phyloP scores from a whole-genome alignment of 1,140 invertebrate species.

The Diachasma alloeum region DNA sequence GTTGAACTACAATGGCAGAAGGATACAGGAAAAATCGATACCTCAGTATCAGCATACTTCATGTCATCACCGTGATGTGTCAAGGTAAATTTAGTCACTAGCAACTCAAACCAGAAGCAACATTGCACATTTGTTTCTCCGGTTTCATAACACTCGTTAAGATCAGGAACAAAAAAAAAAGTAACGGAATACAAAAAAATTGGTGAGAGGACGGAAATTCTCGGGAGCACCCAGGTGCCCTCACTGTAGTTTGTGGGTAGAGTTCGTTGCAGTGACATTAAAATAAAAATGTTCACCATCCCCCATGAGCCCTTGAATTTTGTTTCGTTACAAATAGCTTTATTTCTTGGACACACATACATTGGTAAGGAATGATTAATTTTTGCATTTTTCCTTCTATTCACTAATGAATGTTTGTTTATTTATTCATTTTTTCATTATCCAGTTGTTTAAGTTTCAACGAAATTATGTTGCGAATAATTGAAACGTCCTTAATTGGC shows the following conservation, averaged over 20 bases:
- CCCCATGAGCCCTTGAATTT: background rate
- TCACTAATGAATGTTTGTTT: background rate
- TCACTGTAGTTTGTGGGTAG: background rate
- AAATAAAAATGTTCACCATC: background rate
- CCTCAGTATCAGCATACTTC: constrained; percentile 59
- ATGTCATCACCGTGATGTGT: constrained; percentile 62
- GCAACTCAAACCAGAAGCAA: background rate
- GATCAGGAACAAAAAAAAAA: background rate
- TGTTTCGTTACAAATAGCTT: background rate
- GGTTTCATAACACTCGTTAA: background rate
- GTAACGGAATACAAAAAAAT: background rate
- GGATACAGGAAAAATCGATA: constrained; percentile 55
- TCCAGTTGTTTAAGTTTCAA: background rate
- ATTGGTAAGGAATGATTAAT: background rate
- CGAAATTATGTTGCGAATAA: background rate
- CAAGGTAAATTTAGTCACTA: constrained; percentile 49
- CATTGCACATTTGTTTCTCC: background rate
- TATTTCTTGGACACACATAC: background rate
- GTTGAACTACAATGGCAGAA: constrained; percentile 49
- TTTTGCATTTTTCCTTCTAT: background rate
- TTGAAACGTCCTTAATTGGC: background rate
- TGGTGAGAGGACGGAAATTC: background rate
- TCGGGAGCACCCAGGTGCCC: background rate
- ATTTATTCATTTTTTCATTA: background rate
- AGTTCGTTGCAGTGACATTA: constrained; percentile 8